Percentiles rank a stretch among this genome's conserved stretches.
These are phyloP conservation scores for Pollenia angustigena DNA, from an alignment of 2,888 invertebrate genomes.

Conservation along the genomic window DNA sequence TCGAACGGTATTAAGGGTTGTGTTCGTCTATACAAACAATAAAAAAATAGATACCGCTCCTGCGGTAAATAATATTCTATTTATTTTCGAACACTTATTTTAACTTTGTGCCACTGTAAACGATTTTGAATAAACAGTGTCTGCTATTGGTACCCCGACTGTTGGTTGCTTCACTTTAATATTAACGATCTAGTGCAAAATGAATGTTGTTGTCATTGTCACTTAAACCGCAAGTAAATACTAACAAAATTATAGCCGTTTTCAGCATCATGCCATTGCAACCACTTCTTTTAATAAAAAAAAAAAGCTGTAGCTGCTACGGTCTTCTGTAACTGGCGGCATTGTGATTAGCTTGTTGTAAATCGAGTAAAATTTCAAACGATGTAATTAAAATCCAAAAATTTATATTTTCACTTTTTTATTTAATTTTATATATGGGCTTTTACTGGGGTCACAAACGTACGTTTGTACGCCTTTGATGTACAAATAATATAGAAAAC, in stretches of 20 bases:
- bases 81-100: not conserved
- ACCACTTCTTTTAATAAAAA: no score
- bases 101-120: not conserved
- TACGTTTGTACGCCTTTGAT: no score
- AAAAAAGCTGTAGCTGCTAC: not conserved
- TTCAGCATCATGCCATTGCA: not conserved
- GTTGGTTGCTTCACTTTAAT: not conserved
- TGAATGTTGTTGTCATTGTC: conserved; percentile 57
- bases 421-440: no score
- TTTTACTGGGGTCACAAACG: no score
- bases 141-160: not conserved
- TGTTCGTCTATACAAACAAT: no score
- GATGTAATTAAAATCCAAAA: not conserved
- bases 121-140: not conserved
- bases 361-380: not conserved
- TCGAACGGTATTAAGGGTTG: no score
- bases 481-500: no score
- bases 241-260: conserved; percentile 25
- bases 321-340: not conserved
- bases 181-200: conserved; percentile 15
- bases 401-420: not conserved
- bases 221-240: conserved; percentile 39
- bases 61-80: no score
- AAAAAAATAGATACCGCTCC: no score
- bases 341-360: not conserved